Percentiles rank a stretch among this genome's conserved stretches.
phyloP scores from a whole-genome alignment of 2,113 vertebrate genomes.

The Zosterops hypoxanthus region DNA sequence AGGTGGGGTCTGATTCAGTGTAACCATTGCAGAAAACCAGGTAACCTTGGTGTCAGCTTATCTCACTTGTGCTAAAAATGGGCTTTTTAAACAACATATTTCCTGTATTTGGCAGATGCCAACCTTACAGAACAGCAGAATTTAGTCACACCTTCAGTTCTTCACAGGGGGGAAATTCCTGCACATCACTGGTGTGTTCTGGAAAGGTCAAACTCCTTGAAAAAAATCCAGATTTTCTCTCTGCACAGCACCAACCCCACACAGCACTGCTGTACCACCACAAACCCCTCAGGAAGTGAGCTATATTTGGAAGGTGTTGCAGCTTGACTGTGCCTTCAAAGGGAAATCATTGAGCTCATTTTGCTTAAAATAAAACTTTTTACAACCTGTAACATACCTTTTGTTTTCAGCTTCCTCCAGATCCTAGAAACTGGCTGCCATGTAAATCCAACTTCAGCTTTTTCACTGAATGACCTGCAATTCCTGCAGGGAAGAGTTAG shows the following conservation, averaged over 20 bases:
- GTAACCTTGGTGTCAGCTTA: background rate
- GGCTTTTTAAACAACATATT: background rate
- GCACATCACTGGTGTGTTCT: background rate
- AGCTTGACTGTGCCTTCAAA: background rate
- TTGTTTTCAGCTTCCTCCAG: constrained; percentile 24
- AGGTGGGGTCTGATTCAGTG: background rate
- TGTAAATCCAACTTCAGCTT: background rate
- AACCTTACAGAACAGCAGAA: background rate
- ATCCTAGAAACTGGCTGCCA: background rate
- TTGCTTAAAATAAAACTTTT: constrained; percentile 6
- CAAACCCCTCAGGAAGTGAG: constrained; percentile 25
- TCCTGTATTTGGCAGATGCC: background rate
- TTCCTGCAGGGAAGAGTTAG: background rate
- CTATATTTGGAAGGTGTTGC: background rate
- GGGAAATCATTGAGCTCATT: background rate
- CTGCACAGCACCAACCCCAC: background rate
- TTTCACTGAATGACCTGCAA: background rate
- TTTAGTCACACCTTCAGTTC: background rate
- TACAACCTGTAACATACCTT: background rate
- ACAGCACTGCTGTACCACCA: background rate
- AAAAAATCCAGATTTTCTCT: constrained; percentile 21
- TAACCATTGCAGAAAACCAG: background rate
- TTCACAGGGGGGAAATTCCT: constrained; percentile 26
- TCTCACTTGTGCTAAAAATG: background rate
- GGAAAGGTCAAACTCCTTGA: constrained; percentile 16